phyloP scores from a whole-genome alignment of 2,888 invertebrate species.

The Noctua comes region DNA sequence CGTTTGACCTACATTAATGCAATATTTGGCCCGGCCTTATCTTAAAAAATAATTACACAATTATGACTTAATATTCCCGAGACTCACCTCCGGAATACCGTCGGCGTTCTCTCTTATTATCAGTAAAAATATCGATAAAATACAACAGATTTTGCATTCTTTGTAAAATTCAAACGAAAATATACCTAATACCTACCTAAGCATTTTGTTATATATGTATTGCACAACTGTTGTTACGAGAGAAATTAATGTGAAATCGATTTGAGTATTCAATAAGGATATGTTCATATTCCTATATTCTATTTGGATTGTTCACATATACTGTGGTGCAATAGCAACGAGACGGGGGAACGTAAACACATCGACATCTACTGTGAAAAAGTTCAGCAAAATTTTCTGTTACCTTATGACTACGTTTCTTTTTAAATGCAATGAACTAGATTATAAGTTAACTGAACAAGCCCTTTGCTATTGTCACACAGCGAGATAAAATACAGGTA shows the following conservation, averaged over 20 bases:
- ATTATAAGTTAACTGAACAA: constrained; percentile 76
- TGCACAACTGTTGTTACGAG: constrained; percentile 88
- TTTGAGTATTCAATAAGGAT: constrained; percentile 90
- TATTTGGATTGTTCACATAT: constrained; percentile 83
- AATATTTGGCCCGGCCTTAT: constrained; percentile 90
- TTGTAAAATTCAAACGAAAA: constrained; percentile 89
- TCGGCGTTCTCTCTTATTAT: constrained; percentile 76
- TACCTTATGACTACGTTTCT: constrained; percentile 83
- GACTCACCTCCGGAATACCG: constrained; percentile 76
- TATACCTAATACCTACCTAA: constrained; percentile 89
- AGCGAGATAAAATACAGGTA: constrained; percentile 82
- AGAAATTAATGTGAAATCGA: constrained; percentile 84
- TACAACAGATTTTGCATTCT: constrained; percentile 89
- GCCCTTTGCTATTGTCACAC: constrained; percentile 87
- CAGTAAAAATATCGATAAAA: constrained; percentile 89
- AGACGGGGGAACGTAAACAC: constrained; percentile 68
- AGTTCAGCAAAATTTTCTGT: constrained; percentile 76
- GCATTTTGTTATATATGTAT: constrained; percentile 88
- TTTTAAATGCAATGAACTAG: constrained; percentile 87
- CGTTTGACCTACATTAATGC: constrained; percentile 88
- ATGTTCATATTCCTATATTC: constrained; percentile 87
- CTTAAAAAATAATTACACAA: constrained; percentile 89
- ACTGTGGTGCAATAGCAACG: constrained; percentile 86
- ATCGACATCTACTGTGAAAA: constrained; percentile 77
- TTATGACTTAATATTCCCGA: constrained; percentile 87